These are phyloP conservation scores for Chorisops tibialis DNA, from an alignment of 2,888 invertebrate species.

Conservation along the genomic window DNA sequence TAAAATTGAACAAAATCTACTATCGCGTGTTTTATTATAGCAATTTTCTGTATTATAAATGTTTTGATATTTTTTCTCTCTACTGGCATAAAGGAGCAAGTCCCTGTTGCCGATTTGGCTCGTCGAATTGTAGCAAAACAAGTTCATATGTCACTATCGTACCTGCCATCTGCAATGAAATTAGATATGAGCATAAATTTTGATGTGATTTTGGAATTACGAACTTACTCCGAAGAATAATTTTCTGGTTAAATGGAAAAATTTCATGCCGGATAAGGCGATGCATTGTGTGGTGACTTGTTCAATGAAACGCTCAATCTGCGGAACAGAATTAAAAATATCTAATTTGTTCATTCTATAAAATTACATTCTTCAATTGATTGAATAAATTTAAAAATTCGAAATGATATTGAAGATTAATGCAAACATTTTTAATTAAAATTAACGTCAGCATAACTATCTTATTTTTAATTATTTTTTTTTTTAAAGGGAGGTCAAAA, in stretches of 20 bases:
- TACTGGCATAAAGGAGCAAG: constrained; percentile 41
- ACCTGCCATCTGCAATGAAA: constrained; percentile 56
- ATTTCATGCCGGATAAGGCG: constrained; percentile 60
- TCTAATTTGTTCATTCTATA: no score
- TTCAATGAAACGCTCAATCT: constrained; percentile 60
- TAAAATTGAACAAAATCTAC: no score
- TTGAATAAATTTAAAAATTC: background rate
- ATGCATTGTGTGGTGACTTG: constrained; percentile 58
- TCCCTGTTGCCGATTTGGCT: constrained; percentile 44
- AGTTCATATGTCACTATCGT: constrained; percentile 65
- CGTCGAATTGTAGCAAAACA: constrained; percentile 62
- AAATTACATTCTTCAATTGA: no score
- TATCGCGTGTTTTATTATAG: no score
- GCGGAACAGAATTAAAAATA: constrained; percentile 33
- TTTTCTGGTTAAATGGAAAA: constrained; percentile 59
- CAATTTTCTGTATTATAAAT: no score
- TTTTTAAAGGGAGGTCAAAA: no score
- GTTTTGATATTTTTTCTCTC: constrained; percentile 34
- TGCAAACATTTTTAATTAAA: background rate
- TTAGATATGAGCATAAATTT: background rate
- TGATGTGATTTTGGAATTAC: background rate
- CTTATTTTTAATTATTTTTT: no score
- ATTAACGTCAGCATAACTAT: no score
- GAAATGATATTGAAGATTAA: background rate
- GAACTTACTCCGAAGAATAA: constrained; percentile 58